phyloP scores from a whole-genome alignment of 2,113 vertebrate species.

The Tragelaphus buxtoni region DNA sequence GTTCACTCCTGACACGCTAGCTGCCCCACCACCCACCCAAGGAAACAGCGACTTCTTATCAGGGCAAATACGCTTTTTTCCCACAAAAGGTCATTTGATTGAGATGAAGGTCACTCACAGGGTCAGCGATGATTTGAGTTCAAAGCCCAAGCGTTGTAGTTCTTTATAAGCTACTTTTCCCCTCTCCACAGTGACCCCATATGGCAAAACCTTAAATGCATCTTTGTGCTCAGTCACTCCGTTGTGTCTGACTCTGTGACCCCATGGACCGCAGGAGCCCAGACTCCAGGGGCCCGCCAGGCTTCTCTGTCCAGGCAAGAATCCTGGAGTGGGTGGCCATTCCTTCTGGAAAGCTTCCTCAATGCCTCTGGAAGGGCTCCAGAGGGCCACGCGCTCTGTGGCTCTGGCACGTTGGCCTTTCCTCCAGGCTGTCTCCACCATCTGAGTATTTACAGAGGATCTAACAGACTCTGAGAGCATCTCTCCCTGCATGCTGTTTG shows the following conservation, averaged over 20 bases:
- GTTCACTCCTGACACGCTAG: not conserved
- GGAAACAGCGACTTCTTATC: not conserved
- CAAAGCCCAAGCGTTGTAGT: not conserved
- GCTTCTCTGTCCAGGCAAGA: not conserved
- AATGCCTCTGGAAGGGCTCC: not conserved
- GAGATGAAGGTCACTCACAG: not conserved
- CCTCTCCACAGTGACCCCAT: not conserved
- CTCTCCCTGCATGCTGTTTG: not conserved
- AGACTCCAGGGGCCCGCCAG: not conserved
- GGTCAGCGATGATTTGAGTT: not conserved
- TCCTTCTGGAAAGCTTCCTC: not conserved
- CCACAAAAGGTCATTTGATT: not conserved
- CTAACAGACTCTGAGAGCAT: not conserved
- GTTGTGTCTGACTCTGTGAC: not conserved
- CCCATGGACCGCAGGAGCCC: not conserved
- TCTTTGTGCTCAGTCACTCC: accelerated
- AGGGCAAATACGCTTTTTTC: not conserved
- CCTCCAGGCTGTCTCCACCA: not conserved
- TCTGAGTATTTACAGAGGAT: not conserved
- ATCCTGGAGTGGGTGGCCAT: not conserved
- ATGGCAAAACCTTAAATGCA: not conserved
- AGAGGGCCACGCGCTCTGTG: not conserved
- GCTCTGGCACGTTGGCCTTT: not conserved
- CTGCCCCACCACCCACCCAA: accelerated
- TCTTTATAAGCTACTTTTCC: not conserved